Conservation (phyloP, 2,113 vertebrate species). For the Bombycilla garrulus region DNA sequence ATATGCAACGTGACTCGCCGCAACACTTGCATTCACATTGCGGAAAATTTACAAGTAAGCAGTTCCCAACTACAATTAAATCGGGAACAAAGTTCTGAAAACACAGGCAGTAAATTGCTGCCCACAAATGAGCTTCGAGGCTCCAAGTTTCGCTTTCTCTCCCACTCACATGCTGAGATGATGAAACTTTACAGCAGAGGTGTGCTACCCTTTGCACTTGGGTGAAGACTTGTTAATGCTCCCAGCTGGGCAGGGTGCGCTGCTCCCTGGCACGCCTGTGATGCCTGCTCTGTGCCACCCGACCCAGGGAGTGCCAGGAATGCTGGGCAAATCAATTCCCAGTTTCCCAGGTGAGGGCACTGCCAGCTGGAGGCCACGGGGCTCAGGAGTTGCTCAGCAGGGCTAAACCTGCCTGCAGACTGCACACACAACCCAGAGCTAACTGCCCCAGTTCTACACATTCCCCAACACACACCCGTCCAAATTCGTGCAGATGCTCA, state of each 20-base stretch:
- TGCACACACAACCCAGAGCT: accelerated
- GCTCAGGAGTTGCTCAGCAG: accelerated
- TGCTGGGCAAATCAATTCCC: background rate
- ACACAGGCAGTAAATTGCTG: background rate
- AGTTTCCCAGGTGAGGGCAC: background rate
- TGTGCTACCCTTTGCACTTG: background rate
- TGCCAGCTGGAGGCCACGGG: background rate
- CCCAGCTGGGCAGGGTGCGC: background rate
- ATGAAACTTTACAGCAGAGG: background rate
- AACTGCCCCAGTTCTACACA: accelerated
- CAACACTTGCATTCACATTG: slow-evolving; percentile 40
- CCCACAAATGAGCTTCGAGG: background rate
- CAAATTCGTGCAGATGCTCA: background rate
- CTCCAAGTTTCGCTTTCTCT: background rate
- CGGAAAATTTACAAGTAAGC: slow-evolving; percentile 29
- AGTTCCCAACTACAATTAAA: background rate
- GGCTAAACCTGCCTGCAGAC: background rate
- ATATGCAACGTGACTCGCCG: slow-evolving; percentile 36
- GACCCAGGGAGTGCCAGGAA: accelerated
- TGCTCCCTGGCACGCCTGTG: accelerated
- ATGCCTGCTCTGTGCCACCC: accelerated
- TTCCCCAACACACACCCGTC: background rate
- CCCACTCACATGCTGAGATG: background rate
- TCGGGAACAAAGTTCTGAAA: slow-evolving; percentile 6
- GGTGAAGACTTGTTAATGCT: accelerated